phyloP scores from a whole-genome alignment of 1,140 invertebrate species.

The Platorchestia sp. region DNA sequence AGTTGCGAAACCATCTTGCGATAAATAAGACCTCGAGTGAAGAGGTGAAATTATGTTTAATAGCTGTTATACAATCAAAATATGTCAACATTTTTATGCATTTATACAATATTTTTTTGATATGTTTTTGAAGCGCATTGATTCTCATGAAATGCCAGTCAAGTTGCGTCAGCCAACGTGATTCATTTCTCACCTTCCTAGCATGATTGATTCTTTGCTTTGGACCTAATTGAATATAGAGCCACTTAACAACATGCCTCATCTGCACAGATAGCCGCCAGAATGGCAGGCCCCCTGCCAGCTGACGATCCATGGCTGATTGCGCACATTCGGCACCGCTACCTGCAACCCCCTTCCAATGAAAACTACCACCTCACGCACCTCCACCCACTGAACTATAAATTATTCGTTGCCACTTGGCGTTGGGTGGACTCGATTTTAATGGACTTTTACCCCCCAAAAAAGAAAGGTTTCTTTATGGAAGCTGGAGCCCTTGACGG shows the following conservation, averaged over 20 bases:
- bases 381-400: conserved; percentile 43
- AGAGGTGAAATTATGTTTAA: neutral
- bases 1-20: neutral
- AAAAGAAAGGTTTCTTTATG: conserved; percentile 69
- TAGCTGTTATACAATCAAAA: neutral
- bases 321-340: neutral
- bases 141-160: neutral
- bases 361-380: conserved; percentile 56
- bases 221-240: neutral
- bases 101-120: neutral
- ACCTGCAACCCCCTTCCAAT: conserved; percentile 56
- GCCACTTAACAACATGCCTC: neutral
- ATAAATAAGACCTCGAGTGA: neutral
- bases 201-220: neutral
- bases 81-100: neutral
- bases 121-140: neutral
- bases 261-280: neutral
- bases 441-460: conserved; percentile 58
- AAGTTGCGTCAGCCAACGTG: too few species aligned
- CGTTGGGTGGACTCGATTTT: conserved; percentile 59
- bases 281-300: neutral
- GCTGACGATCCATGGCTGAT: neutral
- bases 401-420: conserved; percentile 53
- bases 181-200: neutral
- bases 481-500: conserved; percentile 71